A percentile compares a stretch with the other conserved stretches of the same genome.
These are phyloP conservation scores for Styela clava DNA, from an alignment of 23 tunicate species.

Conservation along the genomic window DNA sequence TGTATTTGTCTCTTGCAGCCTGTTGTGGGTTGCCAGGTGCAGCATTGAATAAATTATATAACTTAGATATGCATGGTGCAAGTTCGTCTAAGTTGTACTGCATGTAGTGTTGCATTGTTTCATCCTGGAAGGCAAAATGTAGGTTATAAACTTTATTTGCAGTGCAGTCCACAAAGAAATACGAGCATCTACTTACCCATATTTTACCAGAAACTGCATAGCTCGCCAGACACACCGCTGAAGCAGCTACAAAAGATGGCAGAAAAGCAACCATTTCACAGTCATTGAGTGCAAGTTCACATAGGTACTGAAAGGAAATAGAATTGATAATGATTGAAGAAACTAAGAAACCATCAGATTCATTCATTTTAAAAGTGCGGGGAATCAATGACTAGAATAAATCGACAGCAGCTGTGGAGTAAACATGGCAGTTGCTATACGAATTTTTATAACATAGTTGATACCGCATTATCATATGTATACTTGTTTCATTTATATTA, in stretches of 20 bases:
- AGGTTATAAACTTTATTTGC: background rate
- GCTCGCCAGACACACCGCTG: constrained; percentile 75
- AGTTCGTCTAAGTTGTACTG: constrained; percentile 65
- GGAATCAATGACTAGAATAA: no score
- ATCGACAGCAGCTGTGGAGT: no score
- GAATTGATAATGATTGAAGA: background rate
- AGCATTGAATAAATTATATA: constrained; percentile 36
- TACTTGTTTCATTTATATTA: no score
- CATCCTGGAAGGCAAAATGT: constrained; percentile 66
- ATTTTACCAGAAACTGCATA: constrained; percentile 76
- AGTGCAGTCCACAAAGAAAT: no score
- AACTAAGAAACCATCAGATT: background rate
- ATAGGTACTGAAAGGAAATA: constrained; percentile 46
- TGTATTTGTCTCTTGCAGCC: constrained; percentile 79
- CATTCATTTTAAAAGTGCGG: no score
- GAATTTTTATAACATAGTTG: no score
- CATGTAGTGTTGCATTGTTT: constrained; percentile 74
- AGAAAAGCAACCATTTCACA: constrained; percentile 57
- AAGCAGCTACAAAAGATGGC: constrained; percentile 81
- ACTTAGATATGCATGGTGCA: constrained; percentile 56
- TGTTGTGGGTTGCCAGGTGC: constrained; percentile 60
- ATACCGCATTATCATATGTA: no score
- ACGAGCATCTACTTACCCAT: constrained; percentile 94
- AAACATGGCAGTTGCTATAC: no score
- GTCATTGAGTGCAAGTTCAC: constrained; percentile 81